These are phyloP conservation scores for Trachops cirrhosus DNA, from an alignment of 2,797 vertebrate species.

Conservation along the genomic window DNA sequence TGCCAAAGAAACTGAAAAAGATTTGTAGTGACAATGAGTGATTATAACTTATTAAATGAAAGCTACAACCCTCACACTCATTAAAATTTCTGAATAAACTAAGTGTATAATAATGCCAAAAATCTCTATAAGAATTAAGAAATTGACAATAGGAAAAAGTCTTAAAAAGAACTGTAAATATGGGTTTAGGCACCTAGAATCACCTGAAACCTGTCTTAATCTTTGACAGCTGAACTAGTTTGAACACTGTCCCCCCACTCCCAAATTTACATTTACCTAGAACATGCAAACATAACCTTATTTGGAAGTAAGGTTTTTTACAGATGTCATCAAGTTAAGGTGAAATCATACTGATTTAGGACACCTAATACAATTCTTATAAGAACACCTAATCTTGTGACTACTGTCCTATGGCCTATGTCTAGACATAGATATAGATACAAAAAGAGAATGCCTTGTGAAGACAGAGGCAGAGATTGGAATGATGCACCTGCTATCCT, in stretches of 20 bases:
- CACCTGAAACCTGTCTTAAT: background rate
- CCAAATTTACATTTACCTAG: background rate
- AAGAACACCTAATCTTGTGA: background rate
- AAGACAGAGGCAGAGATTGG: background rate
- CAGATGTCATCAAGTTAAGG: background rate
- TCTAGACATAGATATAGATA: background rate
- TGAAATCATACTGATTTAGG: background rate
- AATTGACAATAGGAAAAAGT: background rate
- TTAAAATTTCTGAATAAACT: background rate
- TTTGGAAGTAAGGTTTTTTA: background rate
- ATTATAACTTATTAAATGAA: background rate
- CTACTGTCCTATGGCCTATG: background rate
- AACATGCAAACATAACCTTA: background rate
- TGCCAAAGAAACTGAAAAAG: background rate
- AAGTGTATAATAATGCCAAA: background rate
- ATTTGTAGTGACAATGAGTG: background rate
- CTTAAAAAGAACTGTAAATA: background rate
- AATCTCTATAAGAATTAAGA: background rate
- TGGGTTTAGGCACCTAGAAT: background rate
- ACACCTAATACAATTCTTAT: background rate
- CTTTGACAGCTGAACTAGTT: background rate
- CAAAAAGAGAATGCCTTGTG: background rate
- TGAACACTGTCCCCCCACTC: background rate
- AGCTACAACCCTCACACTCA: background rate
- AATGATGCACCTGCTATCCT: background rate